Base-by-base conservation (phyloP, 2,888 invertebrate genomes). In the Agonopterix alstromeriana region DNA sequence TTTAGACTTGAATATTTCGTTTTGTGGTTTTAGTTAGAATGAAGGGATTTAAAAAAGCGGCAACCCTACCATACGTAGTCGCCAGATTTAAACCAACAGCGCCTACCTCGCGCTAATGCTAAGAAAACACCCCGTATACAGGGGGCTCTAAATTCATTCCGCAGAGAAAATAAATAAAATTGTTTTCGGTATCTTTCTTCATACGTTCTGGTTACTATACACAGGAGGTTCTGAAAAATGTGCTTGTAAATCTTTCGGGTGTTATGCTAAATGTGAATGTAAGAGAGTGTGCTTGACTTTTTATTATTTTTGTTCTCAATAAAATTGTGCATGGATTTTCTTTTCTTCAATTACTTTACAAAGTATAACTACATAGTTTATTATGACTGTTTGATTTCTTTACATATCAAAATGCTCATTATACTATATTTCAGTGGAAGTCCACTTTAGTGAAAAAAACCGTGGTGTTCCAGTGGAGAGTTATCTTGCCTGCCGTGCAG, bases 141-240 rank as follows among this genome's bases (percentile, higher is more conserved):
- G 87, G 84, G 84, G 70, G 81, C 73, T 77, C 71, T 86, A 82
- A 80, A 84, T 87, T 85, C 79, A 85, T 82, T 85, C 56, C 61
- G 51, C 54, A 50, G 60, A 58, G 63, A 67, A 73, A 71, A 82
- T 82, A 83, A 83, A 81, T 77, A 79, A 72, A 77, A 77, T 81
- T 64, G 48, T 52, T 54, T 47, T n/a, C 14, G 10, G 47, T 27
- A 35, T 48, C 45, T 49, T 48, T 47, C 51, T 50, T 53, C 60
- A 60, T 65, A 60, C 63, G 60, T 63, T 56, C 54, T 56, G 42
- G 50, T 58, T 61, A 56, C 49, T 46, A 49, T 51, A 49, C 55
- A 52, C 48, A 2, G 40, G 55, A 55, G 58, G 40, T 50, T 53
- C 41, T 17, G 14, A 47, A 27, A 27, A 46, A 46, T 46, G 42